These are phyloP conservation scores for Gymnothorax reevesii DNA, from an alignment of 2,797 vertebrate genomes.

Conservation along the genomic window DNA sequence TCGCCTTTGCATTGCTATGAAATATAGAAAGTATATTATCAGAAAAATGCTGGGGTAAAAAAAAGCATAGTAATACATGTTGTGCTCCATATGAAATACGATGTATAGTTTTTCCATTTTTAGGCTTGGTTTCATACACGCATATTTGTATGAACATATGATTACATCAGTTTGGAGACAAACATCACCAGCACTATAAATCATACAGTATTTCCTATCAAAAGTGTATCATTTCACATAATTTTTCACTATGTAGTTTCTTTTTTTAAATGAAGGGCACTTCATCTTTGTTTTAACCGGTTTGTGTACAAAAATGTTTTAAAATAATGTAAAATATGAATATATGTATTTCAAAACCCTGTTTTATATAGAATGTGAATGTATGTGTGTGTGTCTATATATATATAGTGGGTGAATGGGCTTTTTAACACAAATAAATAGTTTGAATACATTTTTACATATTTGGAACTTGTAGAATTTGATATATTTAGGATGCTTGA, in stretches of 20 bases:
- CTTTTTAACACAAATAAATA: constrained; percentile 77
- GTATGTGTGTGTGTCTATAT: constrained; percentile 43
- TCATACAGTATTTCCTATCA: constrained; percentile 65
- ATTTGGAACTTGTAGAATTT: constrained; percentile 80
- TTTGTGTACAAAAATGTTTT: constrained; percentile 84
- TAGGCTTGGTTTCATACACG: constrained; percentile 44
- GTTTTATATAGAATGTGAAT: constrained; percentile 87
- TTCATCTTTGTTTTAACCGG: constrained; percentile 81
- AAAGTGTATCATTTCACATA: constrained; percentile 65
- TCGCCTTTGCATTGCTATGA: background rate
- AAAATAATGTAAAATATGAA: constrained; percentile 84
- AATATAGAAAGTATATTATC: constrained; percentile 4
- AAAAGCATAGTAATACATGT: constrained; percentile 9
- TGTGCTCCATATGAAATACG: constrained; percentile 24
- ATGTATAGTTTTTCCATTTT: constrained; percentile 42
- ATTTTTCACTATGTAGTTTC: constrained; percentile 64
- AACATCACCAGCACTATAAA: constrained; percentile 75
- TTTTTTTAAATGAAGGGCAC: constrained; percentile 77
- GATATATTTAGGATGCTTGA: constrained; percentile 33
- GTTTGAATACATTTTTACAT: constrained; percentile 71
- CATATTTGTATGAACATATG: constrained; percentile 67
- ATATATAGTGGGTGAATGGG: constrained; percentile 72
- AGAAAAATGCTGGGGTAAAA: constrained; percentile 9
- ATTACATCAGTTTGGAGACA: constrained; percentile 59
- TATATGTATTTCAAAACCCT: constrained; percentile 80